Evolutionary conservation across 2,888 invertebrate species (phyloP).

Genomic region (Agrotis puta): DNA sequence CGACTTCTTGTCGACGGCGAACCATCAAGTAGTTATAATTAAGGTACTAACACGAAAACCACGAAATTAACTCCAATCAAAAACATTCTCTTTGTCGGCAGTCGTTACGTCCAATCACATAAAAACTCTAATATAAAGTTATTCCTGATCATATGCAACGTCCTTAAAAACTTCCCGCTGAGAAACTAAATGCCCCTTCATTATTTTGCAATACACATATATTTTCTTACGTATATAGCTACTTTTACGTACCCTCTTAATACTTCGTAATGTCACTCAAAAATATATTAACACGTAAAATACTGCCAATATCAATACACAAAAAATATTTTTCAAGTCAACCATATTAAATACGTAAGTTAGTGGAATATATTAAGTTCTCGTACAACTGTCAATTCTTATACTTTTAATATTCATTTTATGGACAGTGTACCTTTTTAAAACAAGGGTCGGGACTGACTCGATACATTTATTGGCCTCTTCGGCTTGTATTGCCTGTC

Average conservation of each 20-base stretch:
- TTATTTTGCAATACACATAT: constrained; percentile 63
- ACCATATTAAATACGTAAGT: constrained; percentile 54
- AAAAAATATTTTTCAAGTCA: constrained; percentile 37
- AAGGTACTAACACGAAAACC: constrained; percentile 42
- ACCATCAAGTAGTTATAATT: constrained; percentile 43
- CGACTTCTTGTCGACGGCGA: constrained; percentile 4
- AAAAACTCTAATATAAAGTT: constrained; percentile 64
- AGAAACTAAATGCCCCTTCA: constrained; percentile 66
- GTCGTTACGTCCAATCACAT: constrained; percentile 57
- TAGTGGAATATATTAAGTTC: constrained; percentile 68
- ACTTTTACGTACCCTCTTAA: constrained; percentile 20
- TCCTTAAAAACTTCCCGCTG: constrained; percentile 68
- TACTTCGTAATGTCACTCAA: constrained; percentile 32
- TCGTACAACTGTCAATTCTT: constrained; percentile 75
- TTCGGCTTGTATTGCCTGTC: constrained; percentile 81
- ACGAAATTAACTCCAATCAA: constrained; percentile 54
- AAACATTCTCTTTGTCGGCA: constrained; percentile 56
- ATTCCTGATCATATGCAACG: constrained; percentile 53
- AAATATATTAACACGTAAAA: constrained; percentile 51
- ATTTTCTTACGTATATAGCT: constrained; percentile 28
- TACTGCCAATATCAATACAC: constrained; percentile 41
- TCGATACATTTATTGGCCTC: constrained; percentile 85
- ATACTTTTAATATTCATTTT: constrained; percentile 73
- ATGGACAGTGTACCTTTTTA: constrained; percentile 68
- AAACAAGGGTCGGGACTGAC: constrained; percentile 84